phyloP scores from a whole-genome alignment of 2,113 vertebrate species.

The Corythornis madagascariensis region DNA sequence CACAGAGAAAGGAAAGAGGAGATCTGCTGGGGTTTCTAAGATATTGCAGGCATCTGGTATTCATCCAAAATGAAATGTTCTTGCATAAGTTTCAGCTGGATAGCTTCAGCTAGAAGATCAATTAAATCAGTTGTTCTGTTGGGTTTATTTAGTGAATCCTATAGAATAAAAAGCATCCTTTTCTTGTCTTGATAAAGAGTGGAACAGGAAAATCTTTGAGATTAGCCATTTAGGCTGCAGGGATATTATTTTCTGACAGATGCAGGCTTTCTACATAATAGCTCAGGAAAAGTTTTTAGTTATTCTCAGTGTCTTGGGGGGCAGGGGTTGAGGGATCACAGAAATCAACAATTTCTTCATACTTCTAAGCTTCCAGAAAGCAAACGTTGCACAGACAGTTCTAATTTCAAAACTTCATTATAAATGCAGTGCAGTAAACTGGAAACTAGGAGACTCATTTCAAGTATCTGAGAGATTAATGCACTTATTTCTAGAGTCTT shows the following conservation, averaged over 20 bases:
- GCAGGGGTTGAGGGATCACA: background rate
- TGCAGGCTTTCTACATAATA: background rate
- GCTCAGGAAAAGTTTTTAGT: background rate
- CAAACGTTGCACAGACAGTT: background rate
- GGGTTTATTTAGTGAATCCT: background rate
- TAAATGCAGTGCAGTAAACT: background rate
- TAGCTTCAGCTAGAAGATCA: background rate
- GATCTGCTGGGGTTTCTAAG: background rate
- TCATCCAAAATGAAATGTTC: constrained; percentile 20
- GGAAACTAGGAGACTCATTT: background rate
- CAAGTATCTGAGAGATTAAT: background rate
- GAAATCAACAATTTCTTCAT: background rate
- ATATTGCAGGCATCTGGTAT: background rate
- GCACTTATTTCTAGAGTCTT: background rate
- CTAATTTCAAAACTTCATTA: background rate
- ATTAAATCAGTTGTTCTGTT: background rate
- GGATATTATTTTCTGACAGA: background rate
- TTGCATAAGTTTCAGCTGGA: background rate
- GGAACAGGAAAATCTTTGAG: background rate
- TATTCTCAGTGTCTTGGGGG: background rate
- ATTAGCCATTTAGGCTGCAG: background rate
- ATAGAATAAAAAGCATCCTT: background rate
- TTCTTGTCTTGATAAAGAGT: background rate
- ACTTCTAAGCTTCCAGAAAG: background rate
- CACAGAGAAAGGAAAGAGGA: background rate